These are phyloP conservation scores for Acipenser transmontanus DNA, from an alignment of 2,797 vertebrate species.

Conservation along the genomic window DNA sequence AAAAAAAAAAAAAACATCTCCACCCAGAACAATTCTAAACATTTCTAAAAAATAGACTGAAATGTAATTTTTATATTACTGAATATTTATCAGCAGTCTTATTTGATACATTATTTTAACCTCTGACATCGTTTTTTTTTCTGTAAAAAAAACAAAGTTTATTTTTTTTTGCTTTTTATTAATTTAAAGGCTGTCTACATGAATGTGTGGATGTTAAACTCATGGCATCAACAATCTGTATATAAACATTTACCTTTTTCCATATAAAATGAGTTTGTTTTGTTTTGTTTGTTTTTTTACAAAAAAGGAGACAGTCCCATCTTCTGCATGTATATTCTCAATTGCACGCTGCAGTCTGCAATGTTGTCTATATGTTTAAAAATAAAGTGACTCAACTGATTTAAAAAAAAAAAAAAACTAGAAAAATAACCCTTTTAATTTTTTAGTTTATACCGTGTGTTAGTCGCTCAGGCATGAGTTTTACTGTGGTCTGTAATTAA, in stretches of 20 bases:
- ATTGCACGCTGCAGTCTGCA: constrained; percentile 72
- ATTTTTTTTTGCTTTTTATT: constrained; percentile 43
- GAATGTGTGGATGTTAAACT: constrained; percentile 64
- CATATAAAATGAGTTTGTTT: constrained; percentile 46
- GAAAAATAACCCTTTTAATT: constrained; percentile 40
- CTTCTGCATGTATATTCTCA: constrained; percentile 79
- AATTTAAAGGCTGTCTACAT: constrained; percentile 61
- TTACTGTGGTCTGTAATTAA: constrained; percentile 67
- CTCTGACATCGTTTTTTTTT: constrained; percentile 5
- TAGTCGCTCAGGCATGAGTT: constrained; percentile 72
- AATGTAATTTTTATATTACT: no score
- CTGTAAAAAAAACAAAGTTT: background rate
- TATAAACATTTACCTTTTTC: constrained; percentile 61
- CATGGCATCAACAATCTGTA: constrained; percentile 62
- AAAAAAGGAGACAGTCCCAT: constrained; percentile 41
- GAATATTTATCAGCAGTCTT: no score
- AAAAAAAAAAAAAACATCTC: no score
- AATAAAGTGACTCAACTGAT: constrained; percentile 31
- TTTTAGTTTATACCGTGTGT: constrained; percentile 53
- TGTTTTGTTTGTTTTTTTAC: constrained; percentile 57
- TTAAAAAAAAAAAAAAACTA: constrained; percentile 47
- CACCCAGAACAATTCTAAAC: no score
- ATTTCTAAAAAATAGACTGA: no score
- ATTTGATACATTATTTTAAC: no score
- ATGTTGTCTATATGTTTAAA: constrained; percentile 66